These are phyloP conservation scores for Asarcornis scutulata DNA, from an alignment of 2,113 vertebrate genomes.

Conservation along the genomic window DNA sequence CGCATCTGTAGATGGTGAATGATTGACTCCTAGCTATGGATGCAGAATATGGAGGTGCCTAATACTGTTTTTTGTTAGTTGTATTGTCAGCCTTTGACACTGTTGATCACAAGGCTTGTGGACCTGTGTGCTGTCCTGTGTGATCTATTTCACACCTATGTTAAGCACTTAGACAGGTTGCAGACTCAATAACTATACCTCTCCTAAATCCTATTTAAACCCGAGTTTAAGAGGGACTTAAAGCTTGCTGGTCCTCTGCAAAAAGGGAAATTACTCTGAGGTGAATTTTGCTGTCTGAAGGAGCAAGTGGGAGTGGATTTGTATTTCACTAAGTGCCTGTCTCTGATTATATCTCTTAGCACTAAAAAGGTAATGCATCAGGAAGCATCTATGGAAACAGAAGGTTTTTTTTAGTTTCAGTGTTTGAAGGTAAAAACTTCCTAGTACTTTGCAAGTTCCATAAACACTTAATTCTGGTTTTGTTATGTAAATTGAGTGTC, in stretches of 20 bases:
- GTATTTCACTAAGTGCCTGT: not conserved
- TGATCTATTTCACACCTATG: not conserved
- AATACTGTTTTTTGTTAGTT: not conserved
- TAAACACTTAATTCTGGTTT: not conserved
- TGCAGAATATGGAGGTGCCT: not conserved
- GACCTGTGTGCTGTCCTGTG: not conserved
- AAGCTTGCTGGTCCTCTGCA: not conserved
- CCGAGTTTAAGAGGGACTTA: not conserved
- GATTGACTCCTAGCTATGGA: not conserved
- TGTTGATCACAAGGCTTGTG: not conserved
- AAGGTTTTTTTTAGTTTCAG: not conserved
- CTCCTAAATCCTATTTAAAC: not conserved
- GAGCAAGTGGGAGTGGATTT: not conserved
- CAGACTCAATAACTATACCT: not conserved
- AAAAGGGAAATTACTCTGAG: not conserved
- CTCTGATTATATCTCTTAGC: not conserved
- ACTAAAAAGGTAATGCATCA: not conserved
- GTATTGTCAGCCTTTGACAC: constrained; percentile 3
- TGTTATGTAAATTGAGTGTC: constrained; percentile 7
- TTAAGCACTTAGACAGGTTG: not conserved
- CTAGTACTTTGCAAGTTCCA: not conserved
- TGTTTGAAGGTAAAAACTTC: not conserved
- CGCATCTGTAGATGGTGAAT: not conserved
- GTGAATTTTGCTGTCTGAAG: not conserved
- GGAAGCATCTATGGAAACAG: not conserved